Base-by-base conservation (phyloP, 2,888 invertebrate genomes). In the Phengaris arion region DNA sequence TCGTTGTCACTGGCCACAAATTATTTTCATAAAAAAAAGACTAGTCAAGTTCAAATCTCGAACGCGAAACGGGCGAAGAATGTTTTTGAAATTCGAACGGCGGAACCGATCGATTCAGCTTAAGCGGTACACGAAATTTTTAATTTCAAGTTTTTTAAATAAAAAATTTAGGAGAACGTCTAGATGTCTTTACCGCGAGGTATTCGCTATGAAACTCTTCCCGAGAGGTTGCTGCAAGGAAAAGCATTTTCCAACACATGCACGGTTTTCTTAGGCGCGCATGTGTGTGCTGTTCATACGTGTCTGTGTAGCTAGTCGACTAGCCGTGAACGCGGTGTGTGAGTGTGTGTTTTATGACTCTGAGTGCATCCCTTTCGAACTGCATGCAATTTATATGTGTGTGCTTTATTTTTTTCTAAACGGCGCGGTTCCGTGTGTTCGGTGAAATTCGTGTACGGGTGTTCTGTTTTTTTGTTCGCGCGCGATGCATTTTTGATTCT, bases 141-240 rank as follows among this genome's bases (percentile, higher is more conserved):
- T 74, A 55, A 46, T 72, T 54, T 72, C 35, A 52, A 72, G 52
- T 75, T 76, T 85, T 81, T 82, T 79, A 76, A 83, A 78, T 78
- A 79, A 86, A 77, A 81, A 82, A 87, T 87, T 87, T 83, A 82
- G 82, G 84, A 87, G 89, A 88, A 88, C 91, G 90, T 86, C 85
- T 85, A 86, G 87, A 88, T 86, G 93, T 92, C 93, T 93, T 93
- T 93, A 93, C 93, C 93, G 93, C 93, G 93, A 93, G 93, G 93
- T 93, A 92, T 92, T 91, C 93, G 92, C 93, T 93, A 89, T 93
- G 92, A 88, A 93, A 93, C 93, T 93, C 93, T 93, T 92, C 90
- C 92, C 92, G 92, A 91, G 91, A 92, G 92, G 89, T 93, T 91
- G 92, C 87, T 90, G 93, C 93, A 93, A 93, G 93, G 93, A 93